Conservation (phyloP, 2,113 vertebrate genomes). For the Chaetodon trifascialis region DNA sequence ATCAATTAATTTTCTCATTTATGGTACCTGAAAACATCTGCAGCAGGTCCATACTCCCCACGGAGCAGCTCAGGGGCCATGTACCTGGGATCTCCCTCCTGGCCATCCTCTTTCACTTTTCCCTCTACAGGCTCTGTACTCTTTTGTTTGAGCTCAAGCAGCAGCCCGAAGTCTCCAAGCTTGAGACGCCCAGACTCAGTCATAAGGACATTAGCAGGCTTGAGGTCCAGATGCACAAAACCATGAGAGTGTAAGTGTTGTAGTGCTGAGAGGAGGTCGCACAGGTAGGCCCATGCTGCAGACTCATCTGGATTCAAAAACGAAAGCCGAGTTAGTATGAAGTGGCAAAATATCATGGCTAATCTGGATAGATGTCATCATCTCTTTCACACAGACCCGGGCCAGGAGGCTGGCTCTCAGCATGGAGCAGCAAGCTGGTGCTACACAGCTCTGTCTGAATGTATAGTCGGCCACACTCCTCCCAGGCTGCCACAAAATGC, state of each 20-base stretch:
- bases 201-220: constrained; percentile 92
- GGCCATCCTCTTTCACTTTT: constrained; percentile 76
- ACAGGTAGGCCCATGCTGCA: constrained; percentile 87
- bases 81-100: constrained; percentile 93
- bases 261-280: constrained; percentile 89
- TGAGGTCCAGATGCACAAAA: constrained; percentile 91
- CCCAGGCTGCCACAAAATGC: constrained; percentile 89
- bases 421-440: constrained; percentile 87
- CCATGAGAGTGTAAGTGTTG: constrained; percentile 87
- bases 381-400: constrained; percentile 62
- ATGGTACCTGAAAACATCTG: constrained; percentile 91
- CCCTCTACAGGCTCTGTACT: constrained; percentile 48
- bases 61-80: constrained; percentile 92
- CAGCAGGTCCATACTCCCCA: constrained; percentile 87
- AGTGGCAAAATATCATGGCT: background rate
- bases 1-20: background rate
- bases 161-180: constrained; percentile 91
- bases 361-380: background rate
- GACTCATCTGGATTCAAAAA: constrained; percentile 78
- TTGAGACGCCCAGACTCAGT: constrained; percentile 88
- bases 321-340: background rate
- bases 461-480: constrained; percentile 89
- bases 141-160: constrained; percentile 81
- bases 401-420: constrained; percentile 81
- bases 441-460: constrained; percentile 93